Evolutionary conservation across 2,113 vertebrate genomes (phyloP).

Genomic region (Anser cygnoides): DNA sequence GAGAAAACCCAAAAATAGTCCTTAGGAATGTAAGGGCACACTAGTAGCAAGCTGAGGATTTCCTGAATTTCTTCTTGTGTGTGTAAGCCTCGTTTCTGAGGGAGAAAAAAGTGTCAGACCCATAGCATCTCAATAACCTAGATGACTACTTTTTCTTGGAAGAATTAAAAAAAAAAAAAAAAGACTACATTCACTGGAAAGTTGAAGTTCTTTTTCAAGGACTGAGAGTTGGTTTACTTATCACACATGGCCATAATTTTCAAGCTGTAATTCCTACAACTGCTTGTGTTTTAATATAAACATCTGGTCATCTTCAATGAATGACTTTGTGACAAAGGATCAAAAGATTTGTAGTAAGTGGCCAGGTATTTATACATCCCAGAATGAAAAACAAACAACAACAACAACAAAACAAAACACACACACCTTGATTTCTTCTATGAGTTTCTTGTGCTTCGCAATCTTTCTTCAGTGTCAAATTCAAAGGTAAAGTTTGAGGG

Average conservation of each 20-base stretch:
- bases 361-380: neutral
- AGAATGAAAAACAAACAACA: neutral
- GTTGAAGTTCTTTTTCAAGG: neutral
- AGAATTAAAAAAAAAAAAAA: slow-evolving; percentile 11
- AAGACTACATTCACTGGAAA: neutral
- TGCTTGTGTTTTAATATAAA: neutral
- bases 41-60: slow-evolving; percentile 45
- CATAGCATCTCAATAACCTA: neutral
- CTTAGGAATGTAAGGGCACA: slow-evolving; percentile 55
- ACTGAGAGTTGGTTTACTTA: neutral
- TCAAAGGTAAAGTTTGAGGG: neutral
- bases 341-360: neutral
- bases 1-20: slow-evolving; percentile 55
- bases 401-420: neutral
- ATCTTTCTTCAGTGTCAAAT: neutral
- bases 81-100: neutral
- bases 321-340: neutral
- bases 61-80: slow-evolving; percentile 37
- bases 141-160: neutral
- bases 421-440: neutral
- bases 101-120: neutral
- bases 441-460: neutral
- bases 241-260: neutral
- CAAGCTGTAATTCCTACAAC: neutral
- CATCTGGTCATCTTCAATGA: neutral